Evolutionary conservation across 2,113 vertebrate species (phyloP), one percentile per base, ranked within the genome.

Genomic region (Chrysochloris asiatica): DNA sequence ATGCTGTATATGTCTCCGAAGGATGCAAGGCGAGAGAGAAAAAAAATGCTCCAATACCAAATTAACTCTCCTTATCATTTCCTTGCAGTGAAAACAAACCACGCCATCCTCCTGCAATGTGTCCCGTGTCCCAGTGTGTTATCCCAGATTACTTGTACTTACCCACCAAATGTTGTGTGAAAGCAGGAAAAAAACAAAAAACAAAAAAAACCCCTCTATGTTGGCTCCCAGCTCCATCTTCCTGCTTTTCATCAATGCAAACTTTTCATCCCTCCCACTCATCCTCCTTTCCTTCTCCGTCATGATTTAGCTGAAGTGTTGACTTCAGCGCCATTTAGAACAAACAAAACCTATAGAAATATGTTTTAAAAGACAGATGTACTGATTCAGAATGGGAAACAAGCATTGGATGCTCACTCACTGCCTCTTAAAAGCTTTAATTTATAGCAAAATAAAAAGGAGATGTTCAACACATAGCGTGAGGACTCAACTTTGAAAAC

Each of bases 391-490:
- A 73, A 90, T 96, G 89, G 92, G 92, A 96, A 94, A 86, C 59
- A 89, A 96, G 95, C 82, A 61, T 65, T 80, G 76, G 28, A 86
- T 94, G 85, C 91, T 95, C 95, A 93, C 82, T 96, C 43, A 12
- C 14, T 93, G 81, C 89, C 88, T 96, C 95, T 95, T 94, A 96
- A 97, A 97, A 84, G 56, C 89, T 95, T 97, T 96, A 96, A 96
- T 97, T 97, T 97, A 97, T 92, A 85, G 92, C 79, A 92, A 90
- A 93, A 94, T 95, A 90, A 94, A 78, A 88, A 95, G 89, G 48
- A 78, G 82, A 76, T 56, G 83, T 84, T 95, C 73, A 76, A 69
- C 52, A n/a, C 0, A 0, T n/a, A 92, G 28, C 56, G 0, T 1
- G 12, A 76, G 88, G 93, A 95, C 86, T 93, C 93, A 94, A 95